Evolutionary conservation across 2,113 vertebrate genomes (phyloP), one percentile per base, ranked within the genome.

Genomic region (Parotia lawesii): DNA sequence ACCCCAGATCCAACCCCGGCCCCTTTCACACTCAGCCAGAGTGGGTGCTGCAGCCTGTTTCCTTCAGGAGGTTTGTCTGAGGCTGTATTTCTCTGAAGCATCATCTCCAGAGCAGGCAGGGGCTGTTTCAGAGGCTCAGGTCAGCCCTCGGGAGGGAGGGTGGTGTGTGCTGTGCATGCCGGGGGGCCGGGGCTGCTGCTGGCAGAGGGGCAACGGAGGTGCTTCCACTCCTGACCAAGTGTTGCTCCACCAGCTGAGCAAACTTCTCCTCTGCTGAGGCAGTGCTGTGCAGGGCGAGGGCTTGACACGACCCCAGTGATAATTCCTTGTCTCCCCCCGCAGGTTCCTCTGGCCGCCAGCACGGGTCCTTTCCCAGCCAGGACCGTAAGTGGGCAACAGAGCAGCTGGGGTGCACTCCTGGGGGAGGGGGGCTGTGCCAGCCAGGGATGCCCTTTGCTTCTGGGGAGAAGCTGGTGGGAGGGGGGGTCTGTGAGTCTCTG

Each of bases 261-360:
- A 75, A 7, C 21, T 28, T 50, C 8, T 33, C 31, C 69, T 62
- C 6, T 12, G 81, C 69, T 9, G 57, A 5, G 66, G 24, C 31
- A 28, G 13, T 2, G 33, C 70, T 53, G 62, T 24, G 56, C 60
- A 15, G 84, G 78, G 76, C 0, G 4, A 66, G 86, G 42, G 3
- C 75, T 37, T 89, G 77, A 15, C 70, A 28, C 5, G 3, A 77
- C 37, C 67, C 56, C 40, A 4, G 79, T 90, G 93, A 45, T 93
- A 73, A 92, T 21, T 84, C 86, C 83, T 92, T 88, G 83, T 94
- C 92, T 95, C 81, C 92, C 80, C 64, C 64, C 12, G 15, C 90
- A 87, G 93, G 95, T 93, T 91, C 96, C n/a, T 65, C 92, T 79
- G 93, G 93, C 82, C 71, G n/a, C 78, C 90, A 91, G 92, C 92